Percentiles rank a stretch among this genome's conserved stretches.
phyloP scores from a whole-genome alignment of 2,888 invertebrate species.

The Drosophila tanythrix region DNA sequence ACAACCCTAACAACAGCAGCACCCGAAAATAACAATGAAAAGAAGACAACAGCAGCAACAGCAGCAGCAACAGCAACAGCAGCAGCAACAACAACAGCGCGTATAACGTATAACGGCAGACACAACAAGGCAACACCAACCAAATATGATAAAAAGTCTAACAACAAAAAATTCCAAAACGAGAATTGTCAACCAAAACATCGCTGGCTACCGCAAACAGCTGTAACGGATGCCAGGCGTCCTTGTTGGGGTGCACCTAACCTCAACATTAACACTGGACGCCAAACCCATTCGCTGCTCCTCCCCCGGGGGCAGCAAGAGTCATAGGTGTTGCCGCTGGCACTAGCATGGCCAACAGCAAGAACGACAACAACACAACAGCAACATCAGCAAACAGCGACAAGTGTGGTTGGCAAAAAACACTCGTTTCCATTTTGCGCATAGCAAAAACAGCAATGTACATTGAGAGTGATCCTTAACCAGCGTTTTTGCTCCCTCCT shows the following conservation, averaged over 20 bases:
- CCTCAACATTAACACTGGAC: slow-evolving; percentile 18
- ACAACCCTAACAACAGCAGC: slow-evolving; percentile 43
- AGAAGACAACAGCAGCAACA: slow-evolving; percentile 2
- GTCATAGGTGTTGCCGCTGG: slow-evolving; percentile 31
- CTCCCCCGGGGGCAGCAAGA: slow-evolving; percentile 18
- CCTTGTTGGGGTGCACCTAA: slow-evolving; percentile 32
- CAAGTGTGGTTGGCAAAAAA: slow-evolving; percentile 55
- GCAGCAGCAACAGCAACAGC: slow-evolving; percentile 39
- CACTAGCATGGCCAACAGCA: slow-evolving; percentile 4
- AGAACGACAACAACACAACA: slow-evolving; percentile 2
- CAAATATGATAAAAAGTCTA: slow-evolving; percentile 66
- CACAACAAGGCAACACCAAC: slow-evolving; percentile 27
- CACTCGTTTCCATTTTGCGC: slow-evolving; percentile 72
- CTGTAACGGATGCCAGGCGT: slow-evolving; percentile 66
- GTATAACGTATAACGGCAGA: slow-evolving; percentile 14
- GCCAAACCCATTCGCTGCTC: slow-evolving; percentile 11
- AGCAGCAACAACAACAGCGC: slow-evolving; percentile 21
- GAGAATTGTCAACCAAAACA: slow-evolving; percentile 77
- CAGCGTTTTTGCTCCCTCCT: not conserved
- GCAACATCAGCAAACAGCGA: slow-evolving; percentile 24
- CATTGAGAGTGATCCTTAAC: slow-evolving; percentile 44
- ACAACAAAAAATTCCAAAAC: slow-evolving; percentile 59
- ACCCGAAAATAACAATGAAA: slow-evolving; percentile 25
- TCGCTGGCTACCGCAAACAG: slow-evolving; percentile 73
- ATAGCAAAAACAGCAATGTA: slow-evolving; percentile 63